These are phyloP conservation scores for Drymonia ruficornis DNA, from an alignment of 2,888 invertebrate genomes.

Conservation along the genomic window DNA sequence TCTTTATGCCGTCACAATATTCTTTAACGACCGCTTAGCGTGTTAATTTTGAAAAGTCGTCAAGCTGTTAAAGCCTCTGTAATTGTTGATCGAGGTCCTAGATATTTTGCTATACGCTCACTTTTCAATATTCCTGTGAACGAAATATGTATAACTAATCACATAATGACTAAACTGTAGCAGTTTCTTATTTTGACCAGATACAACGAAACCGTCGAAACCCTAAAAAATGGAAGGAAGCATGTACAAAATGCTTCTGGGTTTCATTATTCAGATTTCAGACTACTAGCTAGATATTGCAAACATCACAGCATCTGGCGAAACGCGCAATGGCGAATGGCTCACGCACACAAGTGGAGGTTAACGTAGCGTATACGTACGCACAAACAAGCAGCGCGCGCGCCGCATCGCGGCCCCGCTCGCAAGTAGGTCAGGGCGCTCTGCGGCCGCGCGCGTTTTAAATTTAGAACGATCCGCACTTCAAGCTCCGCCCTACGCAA, in stretches of 20 bases:
- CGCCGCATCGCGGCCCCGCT: conserved; percentile 84
- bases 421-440: conserved; percentile 84
- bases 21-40: too few species aligned
- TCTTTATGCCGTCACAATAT: too few species aligned
- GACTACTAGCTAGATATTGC: conserved; percentile 60
- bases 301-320: conserved; percentile 79
- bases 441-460: conserved; percentile 83
- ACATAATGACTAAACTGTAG: too few species aligned
- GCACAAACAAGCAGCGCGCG: conserved; percentile 72
- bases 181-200: too few species aligned
- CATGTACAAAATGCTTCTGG: conserved; percentile 5
- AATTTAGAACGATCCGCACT: conserved; percentile 83
- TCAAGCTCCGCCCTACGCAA: conserved; percentile 77
- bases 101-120: too few species aligned
- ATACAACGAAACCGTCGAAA: too few species aligned
- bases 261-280: conserved; percentile 48
- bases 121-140: too few species aligned
- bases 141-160: too few species aligned
- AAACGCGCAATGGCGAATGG: conserved; percentile 77
- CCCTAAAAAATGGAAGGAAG: conserved; percentile 36
- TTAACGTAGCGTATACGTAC: conserved; percentile 55
- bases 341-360: conserved; percentile 69
- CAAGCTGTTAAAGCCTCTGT: too few species aligned
- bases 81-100: too few species aligned
- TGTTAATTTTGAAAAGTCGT: too few species aligned